These are phyloP conservation scores for Xestia sexstrigata DNA, from an alignment of 2,888 invertebrate genomes.

Conservation along the genomic window DNA sequence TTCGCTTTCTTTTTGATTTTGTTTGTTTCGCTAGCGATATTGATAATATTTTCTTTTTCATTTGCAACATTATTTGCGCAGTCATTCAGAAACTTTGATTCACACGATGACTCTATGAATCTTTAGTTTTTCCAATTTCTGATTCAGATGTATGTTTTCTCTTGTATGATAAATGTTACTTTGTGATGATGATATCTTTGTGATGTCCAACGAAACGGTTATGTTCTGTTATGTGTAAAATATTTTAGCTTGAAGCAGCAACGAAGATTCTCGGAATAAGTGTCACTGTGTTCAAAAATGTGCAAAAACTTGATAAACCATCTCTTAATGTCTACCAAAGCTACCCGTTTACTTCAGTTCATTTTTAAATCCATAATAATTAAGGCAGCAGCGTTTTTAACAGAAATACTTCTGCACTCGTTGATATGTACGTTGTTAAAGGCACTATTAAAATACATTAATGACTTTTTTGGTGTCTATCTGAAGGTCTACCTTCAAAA, in stretches of 20 bases:
- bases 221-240: not conserved
- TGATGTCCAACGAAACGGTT: too few species aligned
- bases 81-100: conserved; percentile 18
- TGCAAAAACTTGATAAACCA: conserved; percentile 35
- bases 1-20: conserved; percentile 68
- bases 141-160: not conserved
- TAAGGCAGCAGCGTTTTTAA: not conserved
- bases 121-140: not conserved
- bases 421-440: conserved; percentile 8
- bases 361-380: conserved; percentile 4
- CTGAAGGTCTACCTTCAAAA: conserved; percentile 73
- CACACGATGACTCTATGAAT: not conserved
- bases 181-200: too few species aligned
- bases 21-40: conserved; percentile 42
- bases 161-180: not conserved
- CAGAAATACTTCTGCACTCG: conserved; percentile 1
- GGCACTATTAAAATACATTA: conserved; percentile 37
- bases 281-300: conserved; percentile 34
- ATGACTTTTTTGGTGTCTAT: conserved; percentile 51
- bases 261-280: conserved; percentile 9
- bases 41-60: conserved; percentile 42
- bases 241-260: not conserved
- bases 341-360: conserved; percentile 24
- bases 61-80: conserved; percentile 15
- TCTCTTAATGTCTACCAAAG: conserved; percentile 24